phyloP scores from a whole-genome alignment of 2,797 vertebrate genomes.

The Aphelocoma californica region DNA sequence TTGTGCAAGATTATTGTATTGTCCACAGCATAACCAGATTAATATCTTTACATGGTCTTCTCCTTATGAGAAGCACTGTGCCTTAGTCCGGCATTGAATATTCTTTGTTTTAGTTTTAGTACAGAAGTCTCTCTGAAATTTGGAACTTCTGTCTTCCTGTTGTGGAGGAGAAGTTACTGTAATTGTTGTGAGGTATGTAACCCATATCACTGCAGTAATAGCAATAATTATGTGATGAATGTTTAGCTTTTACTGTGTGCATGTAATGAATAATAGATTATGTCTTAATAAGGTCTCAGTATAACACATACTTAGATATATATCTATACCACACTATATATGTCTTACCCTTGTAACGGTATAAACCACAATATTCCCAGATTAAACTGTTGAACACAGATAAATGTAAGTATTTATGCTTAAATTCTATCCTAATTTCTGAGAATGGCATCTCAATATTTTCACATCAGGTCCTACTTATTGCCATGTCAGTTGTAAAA shows the following conservation, averaged over 20 bases:
- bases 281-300: neutral
- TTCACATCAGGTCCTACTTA: neutral
- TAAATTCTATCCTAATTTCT: neutral
- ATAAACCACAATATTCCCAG: neutral
- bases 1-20: neutral
- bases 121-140: neutral
- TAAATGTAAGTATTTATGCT: neutral
- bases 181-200: neutral
- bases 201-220: neutral
- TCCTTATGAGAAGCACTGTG: neutral
- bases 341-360: neutral
- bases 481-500: neutral
- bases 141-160: neutral
- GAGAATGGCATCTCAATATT: neutral
- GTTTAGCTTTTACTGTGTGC: neutral
- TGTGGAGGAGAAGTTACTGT: neutral
- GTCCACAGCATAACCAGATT: neutral
- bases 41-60: neutral
- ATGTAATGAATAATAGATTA: neutral
- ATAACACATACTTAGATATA: neutral
- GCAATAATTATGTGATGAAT: neutral
- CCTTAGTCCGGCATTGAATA: neutral
- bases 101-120: neutral
- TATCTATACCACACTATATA: neutral
- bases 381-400: neutral